A percentile compares a stretch with the other conserved stretches of the same genome.
Conservation (phyloP, 2,113 vertebrate species). For the Crotalus horridus region DNA sequence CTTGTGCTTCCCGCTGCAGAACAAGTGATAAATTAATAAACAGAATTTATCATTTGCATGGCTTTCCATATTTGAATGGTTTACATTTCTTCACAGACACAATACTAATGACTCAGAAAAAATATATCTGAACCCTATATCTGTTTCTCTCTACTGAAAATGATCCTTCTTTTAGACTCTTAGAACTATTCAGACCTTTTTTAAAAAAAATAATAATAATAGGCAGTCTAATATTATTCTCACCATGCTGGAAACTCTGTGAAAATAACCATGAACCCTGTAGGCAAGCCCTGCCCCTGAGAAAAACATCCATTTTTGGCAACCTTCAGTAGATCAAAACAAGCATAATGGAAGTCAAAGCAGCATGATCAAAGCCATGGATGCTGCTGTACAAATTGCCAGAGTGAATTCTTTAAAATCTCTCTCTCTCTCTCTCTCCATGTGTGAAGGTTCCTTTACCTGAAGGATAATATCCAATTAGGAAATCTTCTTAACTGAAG, state of each 20-base stretch:
- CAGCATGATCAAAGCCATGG: neutral
- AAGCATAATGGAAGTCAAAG: neutral
- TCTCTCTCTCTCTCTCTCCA: neutral
- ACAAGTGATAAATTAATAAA: slow-evolving; percentile 33
- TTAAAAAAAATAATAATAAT: neutral
- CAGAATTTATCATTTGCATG: neutral
- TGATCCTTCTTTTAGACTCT: neutral
- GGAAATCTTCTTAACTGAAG: neutral
- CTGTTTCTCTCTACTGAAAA: neutral
- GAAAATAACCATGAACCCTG: neutral
- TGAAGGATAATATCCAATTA: neutral
- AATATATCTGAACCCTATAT: too few relatives aligned
- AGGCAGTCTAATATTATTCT: too few relatives aligned
- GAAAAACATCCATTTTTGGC: neutral
- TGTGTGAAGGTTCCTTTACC: neutral
- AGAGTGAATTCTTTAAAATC: neutral
- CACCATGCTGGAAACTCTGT: neutral
- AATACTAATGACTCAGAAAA: neutral
- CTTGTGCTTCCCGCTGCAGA: slow-evolving; percentile 92
- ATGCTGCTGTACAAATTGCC: neutral
- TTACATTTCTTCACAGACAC: neutral
- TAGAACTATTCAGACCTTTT: neutral
- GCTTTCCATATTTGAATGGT: neutral
- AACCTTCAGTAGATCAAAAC: neutral
- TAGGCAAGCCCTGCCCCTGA: neutral